Evolutionary conservation across 2,113 vertebrate genomes (phyloP).

Genomic region (Stercorarius parasiticus): DNA sequence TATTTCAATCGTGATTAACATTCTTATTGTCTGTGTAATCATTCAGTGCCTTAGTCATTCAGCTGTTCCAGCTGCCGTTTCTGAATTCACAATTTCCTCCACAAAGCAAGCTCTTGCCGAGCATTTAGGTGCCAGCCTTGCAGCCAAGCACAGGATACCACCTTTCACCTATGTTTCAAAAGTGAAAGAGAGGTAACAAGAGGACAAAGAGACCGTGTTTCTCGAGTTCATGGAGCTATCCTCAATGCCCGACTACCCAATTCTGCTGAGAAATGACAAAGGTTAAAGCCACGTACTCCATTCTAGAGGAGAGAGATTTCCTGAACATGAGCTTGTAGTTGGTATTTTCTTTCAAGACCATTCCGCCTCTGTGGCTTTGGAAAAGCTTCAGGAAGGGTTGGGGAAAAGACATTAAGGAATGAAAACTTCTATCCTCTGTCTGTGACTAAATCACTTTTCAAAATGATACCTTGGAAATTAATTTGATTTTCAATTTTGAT

Average conservation of each 20-base stretch:
- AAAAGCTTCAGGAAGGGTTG: neutral
- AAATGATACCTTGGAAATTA: neutral
- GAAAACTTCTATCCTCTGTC: neutral
- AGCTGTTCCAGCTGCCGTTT: neutral
- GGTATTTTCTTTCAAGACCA: neutral
- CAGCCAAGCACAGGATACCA: neutral
- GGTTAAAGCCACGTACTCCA: neutral
- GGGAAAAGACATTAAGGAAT: neutral
- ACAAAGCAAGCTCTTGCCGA: neutral
- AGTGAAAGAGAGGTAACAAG: neutral
- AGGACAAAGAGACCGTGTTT: neutral
- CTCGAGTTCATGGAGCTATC: neutral
- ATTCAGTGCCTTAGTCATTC: neutral
- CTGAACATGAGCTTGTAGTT: neutral
- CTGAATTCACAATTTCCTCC: neutral
- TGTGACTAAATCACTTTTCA: neutral
- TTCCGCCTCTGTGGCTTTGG: neutral
- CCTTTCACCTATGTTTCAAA: neutral
- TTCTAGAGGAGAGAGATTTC: neutral
- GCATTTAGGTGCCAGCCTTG: neutral
- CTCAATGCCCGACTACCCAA: neutral
- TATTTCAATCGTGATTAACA: constrained; percentile 18
- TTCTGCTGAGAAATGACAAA: neutral
- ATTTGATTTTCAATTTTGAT: neutral
- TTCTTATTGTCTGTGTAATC: neutral